Percentiles rank a stretch among this genome's conserved stretches.
Evolutionary conservation across 1,140 invertebrate species (phyloP).

Genomic region (Drosophila dunni): DNA sequence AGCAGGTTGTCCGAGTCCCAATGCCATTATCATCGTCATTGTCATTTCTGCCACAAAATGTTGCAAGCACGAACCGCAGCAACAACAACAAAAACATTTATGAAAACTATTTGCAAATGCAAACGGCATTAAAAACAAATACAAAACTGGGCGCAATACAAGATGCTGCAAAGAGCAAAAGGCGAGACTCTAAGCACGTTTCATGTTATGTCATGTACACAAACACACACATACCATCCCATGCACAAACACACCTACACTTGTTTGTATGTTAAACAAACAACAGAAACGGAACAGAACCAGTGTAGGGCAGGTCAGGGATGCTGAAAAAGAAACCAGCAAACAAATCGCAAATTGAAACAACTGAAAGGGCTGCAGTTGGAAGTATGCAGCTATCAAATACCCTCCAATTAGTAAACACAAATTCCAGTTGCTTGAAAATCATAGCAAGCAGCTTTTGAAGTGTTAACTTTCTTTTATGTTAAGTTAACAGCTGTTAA

Average conservation of each 20-base stretch:
- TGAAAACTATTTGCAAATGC: constrained; percentile 74
- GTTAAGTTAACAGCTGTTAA: neutral
- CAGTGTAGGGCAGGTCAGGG: constrained; percentile 29
- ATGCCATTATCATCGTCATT: constrained; percentile 34
- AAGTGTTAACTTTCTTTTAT: no score
- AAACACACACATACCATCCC: neutral
- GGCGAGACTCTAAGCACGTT: constrained; percentile 37
- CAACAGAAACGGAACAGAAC: constrained; percentile 16
- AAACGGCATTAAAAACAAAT: constrained; percentile 69
- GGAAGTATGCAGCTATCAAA: neutral
- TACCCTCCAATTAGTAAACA: constrained; percentile 6
- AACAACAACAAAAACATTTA: constrained; percentile 47
- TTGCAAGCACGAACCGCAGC: constrained; percentile 26
- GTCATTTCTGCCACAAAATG: constrained; percentile 41
- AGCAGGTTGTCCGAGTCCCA: constrained; percentile 1
- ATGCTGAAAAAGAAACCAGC: constrained; percentile 32
- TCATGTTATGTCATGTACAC: constrained; percentile 12
- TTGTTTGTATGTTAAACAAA: constrained; percentile 12
- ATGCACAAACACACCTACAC: constrained; percentile 4
- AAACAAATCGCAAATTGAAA: constrained; percentile 76
- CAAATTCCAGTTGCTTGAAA: neutral
- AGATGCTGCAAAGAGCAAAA: constrained; percentile 46
- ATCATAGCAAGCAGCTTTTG: neutral
- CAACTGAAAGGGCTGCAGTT: neutral
- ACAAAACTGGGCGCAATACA: constrained; percentile 35